Evolutionary conservation across 2,113 vertebrate genomes (phyloP), one percentile per base, ranked within the genome.

Genomic region (Saguinus imperator): DNA sequence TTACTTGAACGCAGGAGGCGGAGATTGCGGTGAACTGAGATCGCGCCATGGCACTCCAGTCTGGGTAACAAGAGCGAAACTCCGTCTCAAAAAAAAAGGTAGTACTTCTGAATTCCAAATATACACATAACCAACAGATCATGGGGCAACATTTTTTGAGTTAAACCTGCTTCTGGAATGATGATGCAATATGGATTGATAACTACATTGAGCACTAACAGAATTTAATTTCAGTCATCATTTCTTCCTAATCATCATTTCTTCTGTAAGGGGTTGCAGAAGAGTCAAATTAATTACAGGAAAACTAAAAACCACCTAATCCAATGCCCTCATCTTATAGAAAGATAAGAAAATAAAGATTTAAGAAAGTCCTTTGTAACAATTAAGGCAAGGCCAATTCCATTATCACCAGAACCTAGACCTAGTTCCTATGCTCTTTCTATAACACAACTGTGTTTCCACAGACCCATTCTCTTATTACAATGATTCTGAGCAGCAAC

Each of bases 301-400:
- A 93, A 87, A 82, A 87, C n/a, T 64, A 43, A 91, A 73, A n/a
- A 48, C 64, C 20, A 89, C 3, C 29, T 93, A 86, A 90, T 86
- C 68, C 50, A 87, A 82, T 40, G 32, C 8, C 6, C 37, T 93
- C 66, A 76, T 40, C 21, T 75, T 40, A 80, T 1, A 73, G 61
- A 40, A 94, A 88, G 32, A 61, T 32, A 1, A 73, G 37, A 80
- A 55, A 76, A 86, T 7, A 45, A 80, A 25, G 37, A 50, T 11
- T 80, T 29, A 76, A 40, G 3, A 89, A 18, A 84, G 35, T n/a
- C 35, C 35, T 25, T 40, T 10, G 23, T 72, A 75, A 73, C 21
- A 52, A 43, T 48, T 25, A 73, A 16, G 6, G 12, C 8, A 48
- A 29, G 29, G 35, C 35, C 57, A 92, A 37, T 50, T 73, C 8